These are phyloP conservation scores for Aleiodes alternator DNA, from an alignment of 2,888 invertebrate species.

Conservation along the genomic window DNA sequence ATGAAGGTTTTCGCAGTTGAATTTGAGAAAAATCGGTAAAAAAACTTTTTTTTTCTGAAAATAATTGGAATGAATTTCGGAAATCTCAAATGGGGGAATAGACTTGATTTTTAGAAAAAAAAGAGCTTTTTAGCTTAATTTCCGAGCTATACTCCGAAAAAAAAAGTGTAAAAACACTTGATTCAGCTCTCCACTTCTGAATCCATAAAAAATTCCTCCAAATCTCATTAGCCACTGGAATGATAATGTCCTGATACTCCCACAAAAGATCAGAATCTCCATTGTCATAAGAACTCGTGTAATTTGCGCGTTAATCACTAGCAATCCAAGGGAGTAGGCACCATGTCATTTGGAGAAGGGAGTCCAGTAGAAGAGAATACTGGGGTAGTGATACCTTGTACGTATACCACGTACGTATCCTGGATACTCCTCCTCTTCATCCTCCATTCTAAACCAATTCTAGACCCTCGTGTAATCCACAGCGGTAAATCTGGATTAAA, in stretches of 20 bases:
- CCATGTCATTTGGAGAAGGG: conserved; percentile 21
- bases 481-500: conserved; percentile 68
- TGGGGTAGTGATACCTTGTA: conserved; percentile 1
- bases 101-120: no score
- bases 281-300: conserved; percentile 31
- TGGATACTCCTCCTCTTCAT: conserved; percentile 19
- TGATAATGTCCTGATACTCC: conserved; percentile 12
- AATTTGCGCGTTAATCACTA: conserved; percentile 60
- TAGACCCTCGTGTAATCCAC: conserved; percentile 60
- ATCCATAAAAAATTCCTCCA: not conserved
- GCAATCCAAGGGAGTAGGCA: conserved; percentile 9
- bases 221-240: not conserved
- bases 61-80: no score
- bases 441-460: conserved; percentile 45
- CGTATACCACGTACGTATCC: conserved; percentile 22
- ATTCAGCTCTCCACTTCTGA: no score
- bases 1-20: no score
- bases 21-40: no score
- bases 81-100: no score
- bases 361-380: not conserved
- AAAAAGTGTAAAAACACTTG: no score
- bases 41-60: no score
- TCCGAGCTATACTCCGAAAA: no score
- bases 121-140: no score
- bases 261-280: not conserved